phyloP scores from a whole-genome alignment of 2,888 invertebrate genomes.

The Xestia rhomboidea region DNA sequence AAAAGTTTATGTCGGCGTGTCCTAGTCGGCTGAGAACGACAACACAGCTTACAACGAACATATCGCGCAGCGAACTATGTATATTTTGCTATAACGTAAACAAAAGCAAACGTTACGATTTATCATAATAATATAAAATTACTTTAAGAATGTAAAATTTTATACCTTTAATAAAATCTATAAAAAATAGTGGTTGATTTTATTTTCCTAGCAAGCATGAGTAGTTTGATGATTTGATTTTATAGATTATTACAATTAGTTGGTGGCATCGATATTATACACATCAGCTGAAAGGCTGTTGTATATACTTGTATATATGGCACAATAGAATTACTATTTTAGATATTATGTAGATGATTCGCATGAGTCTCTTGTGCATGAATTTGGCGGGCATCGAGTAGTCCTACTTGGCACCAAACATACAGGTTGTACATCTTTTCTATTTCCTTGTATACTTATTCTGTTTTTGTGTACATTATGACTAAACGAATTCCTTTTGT shows the following conservation, averaged over 20 bases:
- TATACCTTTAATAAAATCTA: constrained; percentile 88
- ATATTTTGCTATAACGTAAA: constrained; percentile 62
- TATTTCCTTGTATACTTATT: constrained; percentile 32
- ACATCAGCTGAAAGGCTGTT: constrained; percentile 47
- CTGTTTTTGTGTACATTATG: constrained; percentile 19
- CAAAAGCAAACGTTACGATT: constrained; percentile 72
- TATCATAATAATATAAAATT: constrained; percentile 79
- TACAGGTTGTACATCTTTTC: constrained; percentile 79
- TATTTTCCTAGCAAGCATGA: constrained; percentile 70
- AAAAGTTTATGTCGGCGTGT: constrained; percentile 63
- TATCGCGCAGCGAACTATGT: constrained; percentile 66
- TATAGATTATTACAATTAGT: constrained; percentile 39
- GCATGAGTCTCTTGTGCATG: constrained; percentile 61
- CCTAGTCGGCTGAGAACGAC: constrained; percentile 76
- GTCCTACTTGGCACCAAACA: constrained; percentile 67
- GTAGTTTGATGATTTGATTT: constrained; percentile 50
- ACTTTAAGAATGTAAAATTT: constrained; percentile 84
- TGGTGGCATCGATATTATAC: constrained; percentile 24
- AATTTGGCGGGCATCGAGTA: constrained; percentile 67
- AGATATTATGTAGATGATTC: constrained; percentile 65
- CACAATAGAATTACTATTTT: constrained; percentile 67
- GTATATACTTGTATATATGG: constrained; percentile 60
- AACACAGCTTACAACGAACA: constrained; percentile 68
- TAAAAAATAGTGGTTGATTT: constrained; percentile 75
- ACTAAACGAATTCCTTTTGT: constrained; percentile 31